Conservation (phyloP, 2,113 vertebrate species). For the Lepisosteus osseus region DNA sequence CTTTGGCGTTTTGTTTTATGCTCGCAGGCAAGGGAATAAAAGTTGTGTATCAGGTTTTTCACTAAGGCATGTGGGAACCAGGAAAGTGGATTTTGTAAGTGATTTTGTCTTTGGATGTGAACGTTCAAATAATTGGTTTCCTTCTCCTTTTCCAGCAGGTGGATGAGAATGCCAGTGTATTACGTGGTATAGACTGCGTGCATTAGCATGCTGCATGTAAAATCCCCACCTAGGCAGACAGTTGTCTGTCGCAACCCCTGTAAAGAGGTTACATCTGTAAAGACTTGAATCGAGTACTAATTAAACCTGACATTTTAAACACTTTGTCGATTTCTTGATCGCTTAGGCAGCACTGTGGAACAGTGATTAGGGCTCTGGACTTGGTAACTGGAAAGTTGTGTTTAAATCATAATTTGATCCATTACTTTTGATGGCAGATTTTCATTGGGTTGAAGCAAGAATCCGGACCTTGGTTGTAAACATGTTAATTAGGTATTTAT, state of each 20-base stretch:
- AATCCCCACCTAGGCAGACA: background rate
- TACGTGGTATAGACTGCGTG: slow-evolving; percentile 3
- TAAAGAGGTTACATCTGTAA: slow-evolving; percentile 18
- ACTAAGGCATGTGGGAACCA: background rate
- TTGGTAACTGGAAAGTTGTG: no score
- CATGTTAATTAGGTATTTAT: no score
- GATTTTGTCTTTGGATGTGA: background rate
- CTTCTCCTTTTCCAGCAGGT: slow-evolving; percentile 11
- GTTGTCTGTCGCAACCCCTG: slow-evolving; percentile 6
- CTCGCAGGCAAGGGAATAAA: no score
- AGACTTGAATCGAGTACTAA: slow-evolving; percentile 18
- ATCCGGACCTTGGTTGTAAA: no score
- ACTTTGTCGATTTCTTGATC: background rate
- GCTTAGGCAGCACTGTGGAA: no score
- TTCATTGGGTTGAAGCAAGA: no score
- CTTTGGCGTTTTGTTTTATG: no score
- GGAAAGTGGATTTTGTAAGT: slow-evolving; percentile 13
- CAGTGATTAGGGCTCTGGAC: no score
- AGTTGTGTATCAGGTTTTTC: background rate
- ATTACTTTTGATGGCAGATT: no score
- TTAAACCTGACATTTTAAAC: background rate
- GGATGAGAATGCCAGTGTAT: slow-evolving; percentile 14
- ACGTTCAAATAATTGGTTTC: background rate
- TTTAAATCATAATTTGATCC: no score
- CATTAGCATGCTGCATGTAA: slow-evolving; percentile 22